A percentile compares a stretch with the other conserved stretches of the same genome.
These are phyloP conservation scores for Drosophila mimetica DNA, from an alignment of 2,888 invertebrate genomes.

Conservation along the genomic window DNA sequence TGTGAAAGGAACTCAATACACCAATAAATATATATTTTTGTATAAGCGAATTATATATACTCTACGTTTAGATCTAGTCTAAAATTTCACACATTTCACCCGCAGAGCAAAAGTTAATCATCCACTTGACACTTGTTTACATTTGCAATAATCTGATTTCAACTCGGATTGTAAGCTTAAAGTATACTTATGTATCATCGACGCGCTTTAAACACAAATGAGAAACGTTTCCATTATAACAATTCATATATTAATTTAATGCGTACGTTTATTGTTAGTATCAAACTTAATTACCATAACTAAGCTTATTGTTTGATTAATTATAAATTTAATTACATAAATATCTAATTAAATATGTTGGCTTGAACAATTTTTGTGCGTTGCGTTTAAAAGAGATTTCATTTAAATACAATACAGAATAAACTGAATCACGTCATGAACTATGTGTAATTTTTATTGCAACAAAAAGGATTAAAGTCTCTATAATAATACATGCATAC, in stretches of 20 bases:
- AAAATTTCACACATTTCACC: slow-evolving; percentile 34
- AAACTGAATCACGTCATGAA: slow-evolving; percentile 65
- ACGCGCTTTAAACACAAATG: slow-evolving; percentile 59
- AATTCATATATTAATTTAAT: slow-evolving; percentile 60
- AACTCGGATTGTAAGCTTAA: slow-evolving; percentile 26
- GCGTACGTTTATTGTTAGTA: slow-evolving; percentile 54
- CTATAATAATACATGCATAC: slow-evolving; percentile 13
- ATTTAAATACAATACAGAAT: slow-evolving; percentile 72
- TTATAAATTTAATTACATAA: slow-evolving; percentile 66
- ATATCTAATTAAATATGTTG: slow-evolving; percentile 67
- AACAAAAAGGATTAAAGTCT: slow-evolving; percentile 29
- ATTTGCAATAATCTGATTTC: slow-evolving; percentile 65
- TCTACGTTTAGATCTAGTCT: slow-evolving; percentile 61
- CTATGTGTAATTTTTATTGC: slow-evolving; percentile 44
- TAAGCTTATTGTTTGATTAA: slow-evolving; percentile 75
- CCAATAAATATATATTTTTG: slow-evolving; percentile 61
- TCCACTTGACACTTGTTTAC: slow-evolving; percentile 68
- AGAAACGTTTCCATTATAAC: slow-evolving; percentile 67
- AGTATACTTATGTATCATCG: slow-evolving; percentile 50
- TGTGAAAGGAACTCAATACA: slow-evolving; percentile 32
- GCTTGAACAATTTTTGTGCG: slow-evolving; percentile 68
- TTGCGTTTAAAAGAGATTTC: slow-evolving; percentile 70
- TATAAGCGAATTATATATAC: slow-evolving; percentile 69
- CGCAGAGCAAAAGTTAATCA: slow-evolving; percentile 37
- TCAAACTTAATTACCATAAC: slow-evolving; percentile 64